phyloP scores from a whole-genome alignment of 1,140 invertebrate species.

The Aphelinus certus region DNA sequence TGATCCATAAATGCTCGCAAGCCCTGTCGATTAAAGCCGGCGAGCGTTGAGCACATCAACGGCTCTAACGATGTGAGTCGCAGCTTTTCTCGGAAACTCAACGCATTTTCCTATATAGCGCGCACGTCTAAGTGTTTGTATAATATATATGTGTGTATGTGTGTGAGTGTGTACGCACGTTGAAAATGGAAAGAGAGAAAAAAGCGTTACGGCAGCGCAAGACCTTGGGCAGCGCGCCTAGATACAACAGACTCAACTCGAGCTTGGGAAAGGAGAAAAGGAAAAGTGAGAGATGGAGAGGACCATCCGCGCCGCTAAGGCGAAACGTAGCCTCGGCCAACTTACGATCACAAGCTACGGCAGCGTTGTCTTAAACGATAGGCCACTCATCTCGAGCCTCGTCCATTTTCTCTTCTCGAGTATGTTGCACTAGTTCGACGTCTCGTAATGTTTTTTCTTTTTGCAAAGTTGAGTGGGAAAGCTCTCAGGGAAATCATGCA shows the following conservation, averaged over 20 bases:
- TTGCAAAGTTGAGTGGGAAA: no score
- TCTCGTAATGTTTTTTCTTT: no score
- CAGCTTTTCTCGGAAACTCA: conserved; percentile 33
- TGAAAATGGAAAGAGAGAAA: no score
- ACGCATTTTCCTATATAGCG: conserved; percentile 8
- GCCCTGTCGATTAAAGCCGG: no score
- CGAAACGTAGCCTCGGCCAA: conserved; percentile 64
- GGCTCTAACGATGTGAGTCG: conserved; percentile 25
- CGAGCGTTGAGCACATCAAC: neutral
- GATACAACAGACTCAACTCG: no score
- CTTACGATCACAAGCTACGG: conserved; percentile 48
- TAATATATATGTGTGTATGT: neutral
- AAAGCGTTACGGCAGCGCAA: no score
- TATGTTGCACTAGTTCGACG: neutral
- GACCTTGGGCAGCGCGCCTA: no score
- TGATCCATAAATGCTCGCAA: no score
- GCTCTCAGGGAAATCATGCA: no score
- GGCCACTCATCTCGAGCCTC: conserved; percentile 18
- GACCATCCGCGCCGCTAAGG: conserved; percentile 61
- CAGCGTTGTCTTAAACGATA: conserved; percentile 55
- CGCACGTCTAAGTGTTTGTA: neutral
- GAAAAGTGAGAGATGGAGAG: conserved; percentile 37
- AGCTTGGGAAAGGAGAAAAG: conserved; percentile 6
- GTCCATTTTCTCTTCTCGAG: conserved; percentile 42
- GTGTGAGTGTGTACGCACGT: no score